Conservation (phyloP, 2,113 vertebrate genomes). For the Nyctereutes procyonoides region DNA sequence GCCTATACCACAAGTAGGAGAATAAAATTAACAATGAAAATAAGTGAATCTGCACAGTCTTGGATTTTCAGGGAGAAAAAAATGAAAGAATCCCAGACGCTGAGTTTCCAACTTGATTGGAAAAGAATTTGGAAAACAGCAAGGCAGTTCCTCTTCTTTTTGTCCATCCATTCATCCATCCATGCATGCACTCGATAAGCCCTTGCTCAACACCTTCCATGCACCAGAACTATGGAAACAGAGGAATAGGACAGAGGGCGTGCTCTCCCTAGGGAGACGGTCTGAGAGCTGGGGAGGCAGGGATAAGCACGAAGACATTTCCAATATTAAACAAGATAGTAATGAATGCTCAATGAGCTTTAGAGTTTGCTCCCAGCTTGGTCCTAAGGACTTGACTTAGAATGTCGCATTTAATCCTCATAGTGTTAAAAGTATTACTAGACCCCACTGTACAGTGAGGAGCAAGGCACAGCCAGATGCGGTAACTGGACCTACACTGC, state of each 20-base stretch:
- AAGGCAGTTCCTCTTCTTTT: neutral
- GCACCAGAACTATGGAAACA: fast-evolving
- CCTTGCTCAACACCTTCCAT: fast-evolving
- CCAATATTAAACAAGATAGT: fast-evolving
- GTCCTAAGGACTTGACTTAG: neutral
- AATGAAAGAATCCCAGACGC: neutral
- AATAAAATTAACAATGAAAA: fast-evolving
- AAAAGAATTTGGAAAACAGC: neutral
- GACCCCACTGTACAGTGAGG: neutral
- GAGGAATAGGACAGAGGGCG: fast-evolving
- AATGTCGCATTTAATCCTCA: neutral
- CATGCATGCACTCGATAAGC: fast-evolving
- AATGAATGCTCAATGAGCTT: fast-evolving
- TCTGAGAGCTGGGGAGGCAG: neutral
- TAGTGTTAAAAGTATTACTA: fast-evolving
- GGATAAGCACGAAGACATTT: fast-evolving
- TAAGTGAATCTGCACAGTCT: neutral
- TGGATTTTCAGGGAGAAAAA: neutral
- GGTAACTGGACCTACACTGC: neutral
- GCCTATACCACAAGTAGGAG: neutral
- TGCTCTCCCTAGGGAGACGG: too few species aligned
- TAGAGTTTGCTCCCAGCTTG: neutral
- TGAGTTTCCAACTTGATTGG: neutral
- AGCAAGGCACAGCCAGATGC: fast-evolving
- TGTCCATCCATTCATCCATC: fast-evolving